phyloP scores from a whole-genome alignment of 2,888 invertebrate species.

The Neria commutata region DNA sequence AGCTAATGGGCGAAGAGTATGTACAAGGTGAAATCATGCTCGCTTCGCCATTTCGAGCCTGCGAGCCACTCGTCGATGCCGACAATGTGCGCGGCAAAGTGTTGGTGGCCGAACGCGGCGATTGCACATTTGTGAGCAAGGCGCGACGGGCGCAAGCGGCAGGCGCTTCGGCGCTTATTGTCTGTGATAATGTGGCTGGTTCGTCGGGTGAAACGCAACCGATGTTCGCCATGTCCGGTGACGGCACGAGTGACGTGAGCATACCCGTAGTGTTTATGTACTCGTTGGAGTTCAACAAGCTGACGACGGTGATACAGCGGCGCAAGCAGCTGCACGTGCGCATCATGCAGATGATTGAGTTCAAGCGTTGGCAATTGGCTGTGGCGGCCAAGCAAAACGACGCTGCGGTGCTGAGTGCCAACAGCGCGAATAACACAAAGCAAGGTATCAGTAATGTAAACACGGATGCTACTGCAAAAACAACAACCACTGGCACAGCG shows the following conservation, averaged over 20 bases:
- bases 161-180: conserved; percentile 84
- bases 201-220: conserved; percentile 78
- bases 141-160: conserved; percentile 81
- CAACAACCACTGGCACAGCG: not conserved
- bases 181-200: conserved; percentile 80
- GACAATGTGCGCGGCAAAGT: conserved; percentile 73
- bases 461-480: not conserved
- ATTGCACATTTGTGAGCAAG: conserved; percentile 94
- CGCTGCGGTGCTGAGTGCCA: not conserved
- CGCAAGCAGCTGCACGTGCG: conserved; percentile 65
- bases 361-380: conserved; percentile 56
- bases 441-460: too few relatives aligned
- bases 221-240: conserved; percentile 96
- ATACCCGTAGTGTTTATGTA: conserved; percentile 94
- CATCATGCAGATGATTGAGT: conserved; percentile 61
- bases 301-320: conserved; percentile 68
- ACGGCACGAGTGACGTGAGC: conserved; percentile 82
- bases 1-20: conserved; percentile 70
- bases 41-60: conserved; percentile 75
- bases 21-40: conserved; percentile 70
- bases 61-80: conserved; percentile 66
- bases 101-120: conserved; percentile 85
- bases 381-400: conserved; percentile 43
- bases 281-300: conserved; percentile 72
- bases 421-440: not conserved